Percentiles rank a stretch among this genome's conserved stretches.
Conservation (phyloP, 30 jellyfish, hydroid and myxozoan genomes). For the Euphysa ruthae region DNA sequence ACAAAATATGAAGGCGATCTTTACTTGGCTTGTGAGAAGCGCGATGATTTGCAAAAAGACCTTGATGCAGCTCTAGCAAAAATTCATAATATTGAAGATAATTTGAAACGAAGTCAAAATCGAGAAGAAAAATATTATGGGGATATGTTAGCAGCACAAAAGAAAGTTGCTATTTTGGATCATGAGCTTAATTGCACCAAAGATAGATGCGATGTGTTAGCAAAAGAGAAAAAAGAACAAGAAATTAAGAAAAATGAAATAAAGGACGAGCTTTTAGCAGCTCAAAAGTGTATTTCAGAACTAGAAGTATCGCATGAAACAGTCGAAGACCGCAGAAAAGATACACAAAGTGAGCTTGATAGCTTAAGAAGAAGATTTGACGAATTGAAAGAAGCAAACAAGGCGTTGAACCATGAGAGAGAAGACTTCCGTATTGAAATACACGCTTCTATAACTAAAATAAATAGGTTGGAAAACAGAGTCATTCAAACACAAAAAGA, state of each 20-base stretch:
- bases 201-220: slow-evolving; percentile 65
- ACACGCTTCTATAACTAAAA: slow-evolving; percentile 41
- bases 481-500: slow-evolving; percentile 74
- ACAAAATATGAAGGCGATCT: slow-evolving; percentile 81
- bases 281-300: slow-evolving; percentile 79
- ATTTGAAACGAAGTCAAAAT: slow-evolving; percentile 75
- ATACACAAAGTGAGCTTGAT: slow-evolving; percentile 55
- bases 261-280: slow-evolving; percentile 46
- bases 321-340: slow-evolving; percentile 65
- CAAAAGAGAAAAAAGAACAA: slow-evolving; percentile 45
- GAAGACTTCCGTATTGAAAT: slow-evolving; percentile 77
- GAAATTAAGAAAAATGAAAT: slow-evolving; percentile 55
- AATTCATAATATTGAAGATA: slow-evolving; percentile 55
- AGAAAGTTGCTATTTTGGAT: slow-evolving; percentile 74
- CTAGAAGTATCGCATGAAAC: slow-evolving; percentile 78
- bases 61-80: slow-evolving; percentile 55
- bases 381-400: slow-evolving; percentile 71
- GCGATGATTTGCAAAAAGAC: slow-evolving; percentile 79
- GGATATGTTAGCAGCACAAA: slow-evolving; percentile 71
- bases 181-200: slow-evolving; percentile 80
- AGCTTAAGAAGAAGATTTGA: slow-evolving; percentile 47
- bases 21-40: slow-evolving; percentile 49
- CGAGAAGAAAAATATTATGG: slow-evolving; percentile 72
- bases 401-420: slow-evolving; percentile 47
- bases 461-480: slow-evolving; percentile 56